Base-by-base conservation (phyloP, 2,888 invertebrate species). In the Dendrolimus houi region DNA sequence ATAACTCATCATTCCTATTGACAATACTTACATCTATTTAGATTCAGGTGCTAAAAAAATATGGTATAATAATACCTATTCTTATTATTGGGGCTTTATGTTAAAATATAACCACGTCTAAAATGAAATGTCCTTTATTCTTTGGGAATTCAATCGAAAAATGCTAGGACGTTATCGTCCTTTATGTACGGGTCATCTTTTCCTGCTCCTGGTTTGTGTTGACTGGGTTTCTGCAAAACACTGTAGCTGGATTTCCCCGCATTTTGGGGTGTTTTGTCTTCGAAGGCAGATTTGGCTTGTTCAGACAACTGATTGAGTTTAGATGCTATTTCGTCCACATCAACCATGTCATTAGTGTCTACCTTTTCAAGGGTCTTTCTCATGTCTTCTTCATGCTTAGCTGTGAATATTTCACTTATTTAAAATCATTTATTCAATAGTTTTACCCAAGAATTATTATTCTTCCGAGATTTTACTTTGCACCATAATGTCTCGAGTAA, bases 351-450 rank as follows among this genome's bases (percentile, higher is more conserved):
- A 40, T 68, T 63, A 0, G 69, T 60, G 17, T 76, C 71, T 1
- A 71, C 57, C 55, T 70, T 72, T 17, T 68, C 62, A 1, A 78
- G 66, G 9, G 70, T 69, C 53, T 61, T 70, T 8, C 69, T 65
- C 1, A 76, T 68, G 29, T 74, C 67, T 29, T 73, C 67, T 54
- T 76, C 75, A 56, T 66, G 69, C n/a, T 72, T 60, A 7, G 62
- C 59, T 29, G 29, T 6, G 29, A 29, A 29, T 3, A 29, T 29
- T 29, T 29, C 29, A 29, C 29, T 6, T 29, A 29, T 29, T 29
- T 29, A 29, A 29, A 29, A 29, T 6, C 6, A 29, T 6, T 29
- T 0, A 6, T 29, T 29, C 0, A 29, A 6, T 29, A 29, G 29
- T 29, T 29, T 29, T 29, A 29, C 29, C 29, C 29, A 29, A 29